A percentile compares a stretch with the other conserved stretches of the same genome.
Evolutionary conservation across 2,797 vertebrate genomes (phyloP).

Genomic region (Trichosurus vulpecula): DNA sequence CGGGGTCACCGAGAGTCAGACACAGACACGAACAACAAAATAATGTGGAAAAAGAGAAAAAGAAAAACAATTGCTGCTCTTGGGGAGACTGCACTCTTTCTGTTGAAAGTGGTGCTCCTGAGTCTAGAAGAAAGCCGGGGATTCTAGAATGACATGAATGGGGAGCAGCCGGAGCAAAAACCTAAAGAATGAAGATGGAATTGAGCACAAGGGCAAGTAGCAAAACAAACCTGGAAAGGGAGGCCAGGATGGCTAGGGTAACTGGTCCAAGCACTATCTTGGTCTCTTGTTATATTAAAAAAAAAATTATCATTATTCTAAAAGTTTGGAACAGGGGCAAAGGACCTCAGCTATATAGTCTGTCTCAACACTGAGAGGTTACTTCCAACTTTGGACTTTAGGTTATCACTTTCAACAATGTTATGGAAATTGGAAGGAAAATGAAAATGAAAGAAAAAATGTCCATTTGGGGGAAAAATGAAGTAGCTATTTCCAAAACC

Average conservation of each 20-base stretch:
- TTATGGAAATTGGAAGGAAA: background rate
- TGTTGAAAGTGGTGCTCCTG: background rate
- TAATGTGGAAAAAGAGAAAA: background rate
- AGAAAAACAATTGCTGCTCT: background rate
- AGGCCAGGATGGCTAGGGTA: background rate
- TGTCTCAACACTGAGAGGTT: background rate
- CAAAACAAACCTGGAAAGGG: background rate
- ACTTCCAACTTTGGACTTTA: constrained; percentile 28
- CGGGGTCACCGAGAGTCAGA: background rate
- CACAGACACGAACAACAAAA: no score
- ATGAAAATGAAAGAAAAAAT: constrained; percentile 6
- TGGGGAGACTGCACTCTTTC: background rate
- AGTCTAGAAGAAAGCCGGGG: background rate
- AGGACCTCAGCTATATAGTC: background rate
- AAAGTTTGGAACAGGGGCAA: constrained; percentile 43
- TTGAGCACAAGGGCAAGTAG: background rate
- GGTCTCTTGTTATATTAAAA: background rate
- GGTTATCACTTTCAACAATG: constrained; percentile 32
- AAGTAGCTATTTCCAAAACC: constrained; percentile 53
- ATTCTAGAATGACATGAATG: background rate
- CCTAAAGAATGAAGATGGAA: background rate
- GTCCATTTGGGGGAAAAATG: constrained; percentile 13
- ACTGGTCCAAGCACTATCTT: background rate
- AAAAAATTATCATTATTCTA: background rate
- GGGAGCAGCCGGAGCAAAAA: background rate